Percentiles rank a stretch among this genome's conserved stretches.
These are phyloP conservation scores for Elaphurus davidianus DNA, from an alignment of 2,113 vertebrate genomes.

Conservation along the genomic window DNA sequence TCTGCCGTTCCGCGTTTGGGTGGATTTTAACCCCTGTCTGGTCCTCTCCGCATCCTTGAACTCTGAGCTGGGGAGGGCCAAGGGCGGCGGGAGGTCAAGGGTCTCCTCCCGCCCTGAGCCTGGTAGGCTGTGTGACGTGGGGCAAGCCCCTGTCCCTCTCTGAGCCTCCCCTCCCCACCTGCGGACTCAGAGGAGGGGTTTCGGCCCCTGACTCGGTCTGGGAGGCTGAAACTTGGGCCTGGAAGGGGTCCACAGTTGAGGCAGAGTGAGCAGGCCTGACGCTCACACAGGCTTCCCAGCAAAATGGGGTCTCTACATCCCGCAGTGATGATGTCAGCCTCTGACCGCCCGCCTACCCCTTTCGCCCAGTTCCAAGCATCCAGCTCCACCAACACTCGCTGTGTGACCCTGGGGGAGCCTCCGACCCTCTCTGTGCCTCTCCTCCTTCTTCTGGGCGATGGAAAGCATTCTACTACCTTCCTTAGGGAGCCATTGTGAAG, in stretches of 20 bases:
- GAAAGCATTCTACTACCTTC: background rate
- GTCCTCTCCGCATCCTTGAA: conserved; percentile 43
- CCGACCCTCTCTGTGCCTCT: background rate
- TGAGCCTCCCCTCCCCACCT: background rate
- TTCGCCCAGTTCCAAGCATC: background rate
- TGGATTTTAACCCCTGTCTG: conserved; percentile 63
- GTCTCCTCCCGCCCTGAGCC: background rate
- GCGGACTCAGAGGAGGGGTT: background rate
- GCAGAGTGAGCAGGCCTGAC: background rate
- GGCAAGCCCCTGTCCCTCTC: background rate
- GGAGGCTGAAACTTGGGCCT: background rate
- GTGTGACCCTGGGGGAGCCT: background rate
- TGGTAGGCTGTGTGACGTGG: background rate
- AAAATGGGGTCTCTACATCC: accelerated
- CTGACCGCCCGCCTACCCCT: accelerated
- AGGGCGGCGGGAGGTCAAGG: background rate
- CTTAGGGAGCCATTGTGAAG: background rate
- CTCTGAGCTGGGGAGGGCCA: background rate
- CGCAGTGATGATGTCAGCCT: background rate
- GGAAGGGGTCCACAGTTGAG: background rate
- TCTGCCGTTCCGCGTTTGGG: background rate
- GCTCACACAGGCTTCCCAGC: background rate
- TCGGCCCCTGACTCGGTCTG: accelerated
- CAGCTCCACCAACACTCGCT: background rate
- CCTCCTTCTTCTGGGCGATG: accelerated